Evolutionary conservation across 2,888 invertebrate genomes (phyloP).

Genomic region (Acleris holmiana): DNA sequence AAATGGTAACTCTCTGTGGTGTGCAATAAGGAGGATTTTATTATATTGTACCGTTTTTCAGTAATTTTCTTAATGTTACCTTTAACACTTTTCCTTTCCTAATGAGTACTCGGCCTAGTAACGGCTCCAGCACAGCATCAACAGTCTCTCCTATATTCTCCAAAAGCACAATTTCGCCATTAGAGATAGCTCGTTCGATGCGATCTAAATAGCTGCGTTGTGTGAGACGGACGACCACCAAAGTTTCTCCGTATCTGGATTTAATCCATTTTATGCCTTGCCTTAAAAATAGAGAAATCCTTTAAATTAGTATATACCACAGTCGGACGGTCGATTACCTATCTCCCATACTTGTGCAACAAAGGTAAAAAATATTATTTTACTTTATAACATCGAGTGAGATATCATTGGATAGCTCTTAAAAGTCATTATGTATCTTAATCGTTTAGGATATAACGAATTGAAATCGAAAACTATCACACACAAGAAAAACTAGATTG

Average conservation of each 20-base stretch:
- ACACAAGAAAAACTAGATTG: no score
- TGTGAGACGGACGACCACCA: conserved; percentile 91
- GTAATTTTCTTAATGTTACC: conserved; percentile 49
- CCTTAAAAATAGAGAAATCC: conserved; percentile 51
- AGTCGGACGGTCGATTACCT: no score
- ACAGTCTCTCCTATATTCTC: conserved; percentile 96
- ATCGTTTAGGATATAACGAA: no score
- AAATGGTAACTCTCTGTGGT: background rate
- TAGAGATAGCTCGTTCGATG: conserved; percentile 89
- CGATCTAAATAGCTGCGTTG: conserved; percentile 93
- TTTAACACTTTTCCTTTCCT: conserved; percentile 92
- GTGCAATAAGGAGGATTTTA: no score
- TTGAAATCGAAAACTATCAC: no score
- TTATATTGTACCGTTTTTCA: background rate
- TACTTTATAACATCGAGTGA: no score
- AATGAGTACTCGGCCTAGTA: conserved; percentile 94
- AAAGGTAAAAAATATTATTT: no score
- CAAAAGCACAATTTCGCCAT: conserved; percentile 91
- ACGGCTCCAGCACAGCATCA: conserved; percentile 95
- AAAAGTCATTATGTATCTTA: no score
- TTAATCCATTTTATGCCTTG: conserved; percentile 98
- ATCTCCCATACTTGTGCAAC: no score
- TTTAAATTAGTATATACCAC: no score
- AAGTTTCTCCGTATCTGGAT: conserved; percentile 89
- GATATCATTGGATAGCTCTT: no score